phyloP scores from a whole-genome alignment of 2,113 vertebrate genomes.

The Apodemus speciosus region DNA sequence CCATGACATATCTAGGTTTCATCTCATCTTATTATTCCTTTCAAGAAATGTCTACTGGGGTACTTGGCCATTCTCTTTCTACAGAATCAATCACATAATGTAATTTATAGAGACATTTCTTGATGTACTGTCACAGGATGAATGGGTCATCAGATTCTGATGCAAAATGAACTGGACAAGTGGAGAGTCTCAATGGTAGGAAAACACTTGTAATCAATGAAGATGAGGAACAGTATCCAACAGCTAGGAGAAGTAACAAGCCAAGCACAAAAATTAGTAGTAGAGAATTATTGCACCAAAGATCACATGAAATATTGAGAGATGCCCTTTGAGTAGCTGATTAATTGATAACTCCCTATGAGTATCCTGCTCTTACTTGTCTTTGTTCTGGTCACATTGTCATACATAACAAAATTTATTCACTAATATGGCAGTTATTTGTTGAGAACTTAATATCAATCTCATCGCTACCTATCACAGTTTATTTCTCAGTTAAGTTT shows the following conservation, averaged over 20 bases:
- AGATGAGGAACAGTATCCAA: not conserved
- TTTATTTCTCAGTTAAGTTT: not conserved
- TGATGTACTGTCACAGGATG: not conserved
- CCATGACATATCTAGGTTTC: not conserved
- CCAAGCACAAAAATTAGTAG: not conserved
- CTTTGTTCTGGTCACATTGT: not conserved
- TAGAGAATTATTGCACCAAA: not conserved
- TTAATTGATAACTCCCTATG: not conserved
- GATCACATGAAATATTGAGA: not conserved
- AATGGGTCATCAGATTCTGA: not conserved
- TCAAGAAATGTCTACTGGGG: not conserved
- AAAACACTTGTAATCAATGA: not conserved
- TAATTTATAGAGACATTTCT: not conserved
- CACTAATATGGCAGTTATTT: slow-evolving; percentile 25
- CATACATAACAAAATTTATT: not conserved
- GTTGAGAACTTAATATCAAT: not conserved
- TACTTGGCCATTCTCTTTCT: not conserved
- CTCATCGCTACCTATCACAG: not conserved
- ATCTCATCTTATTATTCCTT: not conserved
- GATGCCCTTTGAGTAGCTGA: not conserved
- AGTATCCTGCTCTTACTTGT: not conserved
- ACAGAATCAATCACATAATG: not conserved
- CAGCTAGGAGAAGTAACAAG: not conserved
- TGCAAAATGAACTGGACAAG: not conserved
- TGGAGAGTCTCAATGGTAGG: not conserved